Percentiles rank a stretch among this genome's conserved stretches.
Conservation (phyloP, 2,888 invertebrate genomes). For the Ichneumon xanthorius region DNA sequence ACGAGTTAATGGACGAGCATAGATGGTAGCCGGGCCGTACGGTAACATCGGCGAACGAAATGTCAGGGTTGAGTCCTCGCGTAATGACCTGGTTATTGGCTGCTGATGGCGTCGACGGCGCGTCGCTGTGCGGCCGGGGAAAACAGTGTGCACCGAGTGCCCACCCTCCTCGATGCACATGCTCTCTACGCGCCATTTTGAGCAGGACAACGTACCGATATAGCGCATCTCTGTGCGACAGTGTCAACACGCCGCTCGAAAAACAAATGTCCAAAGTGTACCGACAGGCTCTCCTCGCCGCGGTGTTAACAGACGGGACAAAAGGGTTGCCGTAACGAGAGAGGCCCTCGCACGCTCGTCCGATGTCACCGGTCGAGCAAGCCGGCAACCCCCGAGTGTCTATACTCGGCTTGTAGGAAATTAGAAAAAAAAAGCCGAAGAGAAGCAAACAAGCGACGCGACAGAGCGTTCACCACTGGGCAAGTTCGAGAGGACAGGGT, state of each 20-base stretch:
- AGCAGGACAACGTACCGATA: not conserved
- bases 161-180: not conserved
- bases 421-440: not conserved
- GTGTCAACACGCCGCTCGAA: not conserved
- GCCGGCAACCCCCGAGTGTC: conserved; percentile 3
- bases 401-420: not conserved
- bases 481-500: conserved; percentile 21
- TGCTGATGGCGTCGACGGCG: conserved; percentile 59
- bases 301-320: conserved; percentile 13
- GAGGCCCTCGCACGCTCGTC: conserved; percentile 24
- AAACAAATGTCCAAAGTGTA: conserved; percentile 4
- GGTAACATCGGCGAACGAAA: conserved; percentile 76
- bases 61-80: conserved; percentile 79
- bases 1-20: conserved; percentile 29
- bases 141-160: not conserved
- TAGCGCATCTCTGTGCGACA: not conserved
- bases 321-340: not conserved
- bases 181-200: not conserved
- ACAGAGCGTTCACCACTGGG: not conserved
- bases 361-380: conserved; percentile 36
- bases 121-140: not conserved
- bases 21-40: conserved; percentile 50
- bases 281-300: not conserved
- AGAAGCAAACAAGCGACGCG: not conserved
- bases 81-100: conserved; percentile 77